phyloP scores from a whole-genome alignment of 2,888 invertebrate genomes.

The Itoplectis maculator region DNA sequence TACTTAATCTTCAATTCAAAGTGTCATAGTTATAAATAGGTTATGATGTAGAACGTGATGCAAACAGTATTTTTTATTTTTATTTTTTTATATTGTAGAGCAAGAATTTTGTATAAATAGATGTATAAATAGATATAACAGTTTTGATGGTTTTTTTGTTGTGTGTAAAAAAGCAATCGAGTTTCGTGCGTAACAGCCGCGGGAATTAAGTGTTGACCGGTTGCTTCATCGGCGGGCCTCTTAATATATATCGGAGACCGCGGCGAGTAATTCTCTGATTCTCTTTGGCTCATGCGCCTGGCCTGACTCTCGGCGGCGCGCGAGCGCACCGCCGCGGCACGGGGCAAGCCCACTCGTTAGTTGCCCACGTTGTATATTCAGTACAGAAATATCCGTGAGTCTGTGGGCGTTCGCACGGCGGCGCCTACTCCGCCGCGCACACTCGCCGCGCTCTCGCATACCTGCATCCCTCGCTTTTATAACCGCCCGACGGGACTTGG shows the following conservation, averaged over 20 bases:
- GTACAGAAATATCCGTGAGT: conserved; percentile 64
- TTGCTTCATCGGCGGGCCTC: not conserved
- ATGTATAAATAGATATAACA: too few relatives aligned
- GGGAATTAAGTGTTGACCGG: conserved; percentile 14
- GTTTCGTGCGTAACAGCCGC: not conserved
- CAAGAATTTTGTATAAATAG: not conserved
- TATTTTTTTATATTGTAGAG: not conserved
- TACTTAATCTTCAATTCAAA: too few relatives aligned
- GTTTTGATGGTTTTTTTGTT: not conserved
- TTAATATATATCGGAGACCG: not conserved
- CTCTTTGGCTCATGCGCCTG: conserved; percentile 20
- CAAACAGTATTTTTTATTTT: not conserved
- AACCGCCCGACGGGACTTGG: conserved; percentile 1
- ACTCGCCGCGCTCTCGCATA: conserved; percentile 70
- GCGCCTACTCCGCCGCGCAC: conserved; percentile 78
- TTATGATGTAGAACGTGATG: not conserved
- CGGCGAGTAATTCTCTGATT: conserved; percentile 26
- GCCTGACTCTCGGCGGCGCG: conserved; percentile 43
- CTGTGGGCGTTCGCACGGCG: conserved; percentile 79
- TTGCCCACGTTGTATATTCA: conserved; percentile 60
- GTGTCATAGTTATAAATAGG: not conserved
- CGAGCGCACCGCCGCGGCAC: conserved; percentile 45
- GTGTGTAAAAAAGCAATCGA: not conserved
- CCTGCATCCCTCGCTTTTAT: conserved; percentile 67
- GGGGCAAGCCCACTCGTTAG: conserved; percentile 54